These are phyloP conservation scores for Acanthosepion esculentum DNA, from an alignment of 2,888 invertebrate species.

Conservation along the genomic window DNA sequence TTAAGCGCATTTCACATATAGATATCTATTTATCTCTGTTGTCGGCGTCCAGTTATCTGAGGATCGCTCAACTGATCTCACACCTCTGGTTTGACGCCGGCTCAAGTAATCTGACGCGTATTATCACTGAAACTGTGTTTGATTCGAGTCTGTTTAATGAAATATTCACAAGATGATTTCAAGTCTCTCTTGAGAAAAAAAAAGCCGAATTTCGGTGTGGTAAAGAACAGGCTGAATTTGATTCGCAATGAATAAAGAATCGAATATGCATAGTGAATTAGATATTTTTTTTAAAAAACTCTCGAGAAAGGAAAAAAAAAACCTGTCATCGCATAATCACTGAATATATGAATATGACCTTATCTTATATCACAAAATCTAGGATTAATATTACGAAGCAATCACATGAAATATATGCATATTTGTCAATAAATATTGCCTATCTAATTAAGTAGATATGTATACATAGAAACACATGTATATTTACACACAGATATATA, in stretches of 20 bases:
- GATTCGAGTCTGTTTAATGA: neutral
- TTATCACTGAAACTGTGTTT: neutral
- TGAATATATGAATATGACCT: conserved; percentile 9
- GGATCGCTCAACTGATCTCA: neutral
- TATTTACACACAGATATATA: too few species aligned
- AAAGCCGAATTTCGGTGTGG: neutral
- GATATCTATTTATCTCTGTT: neutral
- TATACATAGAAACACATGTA: too few species aligned
- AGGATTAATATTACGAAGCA: neutral
- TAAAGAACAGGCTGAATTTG: neutral
- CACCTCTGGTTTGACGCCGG: neutral
- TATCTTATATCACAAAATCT: neutral
- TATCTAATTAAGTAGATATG: neutral
- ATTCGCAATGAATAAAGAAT: conserved; percentile 33
- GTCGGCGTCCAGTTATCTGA: neutral
- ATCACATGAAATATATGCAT: neutral
- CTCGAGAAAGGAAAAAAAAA: neutral
- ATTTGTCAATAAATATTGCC: conserved; percentile 33
- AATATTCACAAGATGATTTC: neutral
- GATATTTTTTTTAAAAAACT: neutral
- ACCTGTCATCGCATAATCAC: neutral
- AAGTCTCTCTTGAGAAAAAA: neutral
- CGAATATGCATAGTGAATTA: conserved; percentile 6
- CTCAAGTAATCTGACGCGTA: neutral
- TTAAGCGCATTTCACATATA: neutral